A percentile compares a stretch with the other conserved stretches of the same genome.
phyloP scores from a whole-genome alignment of 2,888 invertebrate genomes.

The Chrysodeixis includens region DNA sequence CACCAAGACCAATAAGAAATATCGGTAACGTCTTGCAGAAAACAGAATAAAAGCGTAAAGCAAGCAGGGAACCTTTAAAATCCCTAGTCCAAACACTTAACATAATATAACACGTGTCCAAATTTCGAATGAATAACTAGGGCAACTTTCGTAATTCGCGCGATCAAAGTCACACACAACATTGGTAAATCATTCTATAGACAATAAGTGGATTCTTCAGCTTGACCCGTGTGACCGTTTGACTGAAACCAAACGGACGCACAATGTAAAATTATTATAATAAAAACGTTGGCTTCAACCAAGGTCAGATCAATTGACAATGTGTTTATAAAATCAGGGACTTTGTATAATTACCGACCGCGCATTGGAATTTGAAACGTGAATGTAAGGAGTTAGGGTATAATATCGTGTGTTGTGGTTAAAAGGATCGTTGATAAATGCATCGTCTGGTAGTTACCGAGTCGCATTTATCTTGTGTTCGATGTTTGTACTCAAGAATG shows the following conservation, averaged over 20 bases:
- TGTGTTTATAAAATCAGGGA: slow-evolving; percentile 51
- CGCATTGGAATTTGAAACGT: slow-evolving; percentile 31
- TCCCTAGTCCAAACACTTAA: too few species aligned
- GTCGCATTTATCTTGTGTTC: neutral
- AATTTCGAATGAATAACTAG: neutral
- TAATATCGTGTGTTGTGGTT: slow-evolving; percentile 14
- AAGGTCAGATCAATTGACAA: slow-evolving; percentile 59
- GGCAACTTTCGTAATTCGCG: neutral
- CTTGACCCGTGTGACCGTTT: neutral
- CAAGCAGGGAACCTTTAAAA: too few species aligned
- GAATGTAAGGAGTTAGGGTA: neutral
- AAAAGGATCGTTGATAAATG: slow-evolving; percentile 40
- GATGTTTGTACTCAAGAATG: neutral
- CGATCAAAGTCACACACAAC: neutral
- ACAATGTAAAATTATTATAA: slow-evolving; percentile 40
- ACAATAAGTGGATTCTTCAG: neutral
- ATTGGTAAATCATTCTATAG: neutral
- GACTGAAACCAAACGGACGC: slow-evolving; percentile 9
- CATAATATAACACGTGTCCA: too few species aligned
- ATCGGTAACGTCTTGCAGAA: too few species aligned
- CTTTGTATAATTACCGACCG: slow-evolving; percentile 39
- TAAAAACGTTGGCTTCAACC: slow-evolving; percentile 39
- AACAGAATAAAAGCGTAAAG: too few species aligned
- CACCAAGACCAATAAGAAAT: too few species aligned
- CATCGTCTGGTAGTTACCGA: slow-evolving; percentile 39